Evolutionary conservation across 1,140 invertebrate species (phyloP), one percentile per base, ranked within the genome.

Genomic region (Hylaeus anthracinus): DNA sequence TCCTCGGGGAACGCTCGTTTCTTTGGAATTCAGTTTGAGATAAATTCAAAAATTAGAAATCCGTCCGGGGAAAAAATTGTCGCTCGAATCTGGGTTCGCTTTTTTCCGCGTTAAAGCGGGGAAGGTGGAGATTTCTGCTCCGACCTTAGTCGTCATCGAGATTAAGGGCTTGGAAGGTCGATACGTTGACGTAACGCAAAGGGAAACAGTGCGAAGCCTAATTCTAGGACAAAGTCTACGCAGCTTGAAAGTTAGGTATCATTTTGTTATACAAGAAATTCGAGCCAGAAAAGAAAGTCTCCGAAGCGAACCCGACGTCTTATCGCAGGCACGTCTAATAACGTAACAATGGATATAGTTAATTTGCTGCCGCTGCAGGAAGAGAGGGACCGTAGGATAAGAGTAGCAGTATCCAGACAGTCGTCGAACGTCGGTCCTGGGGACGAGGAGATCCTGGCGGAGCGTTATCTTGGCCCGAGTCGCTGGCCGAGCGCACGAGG

Each of bases 311-410:
- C 3, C 5, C 53, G 45, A 26, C 12, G 53, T 51, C 12, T n/a
- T 53, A 45, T 67, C 64, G 3, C 8, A 3, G 1, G 15, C 37
- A n/a, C 45, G 55, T 12, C 82, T 69, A 83, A 82, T 61, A 86
- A 69, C 67, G 67, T 86, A 86, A 86, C 81, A 86, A 86, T 82
- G 79, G 74, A 73, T 56, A 64, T 51, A 84, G 84, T 84, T 86
- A 82, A 86, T 86, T 85, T 75, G 80, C 61, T 73, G 60, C 72
- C 71, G 72, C 10, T 41, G 41, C 73, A 64, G 43, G 76, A 61
- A 51, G 64, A 69, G 76, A 71, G 58, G 69, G 43, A 39, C 6
- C 39, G 12, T 2, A 48, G 51, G 64, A 86, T 63, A 79, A 81
- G 76, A 43, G n/a, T 56, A 53, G 53, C 63, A 72, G 55, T 60